Evolutionary conservation across 2,113 vertebrate genomes (phyloP), one percentile per base, ranked within the genome.

Genomic region (Oxyura jamaicensis): DNA sequence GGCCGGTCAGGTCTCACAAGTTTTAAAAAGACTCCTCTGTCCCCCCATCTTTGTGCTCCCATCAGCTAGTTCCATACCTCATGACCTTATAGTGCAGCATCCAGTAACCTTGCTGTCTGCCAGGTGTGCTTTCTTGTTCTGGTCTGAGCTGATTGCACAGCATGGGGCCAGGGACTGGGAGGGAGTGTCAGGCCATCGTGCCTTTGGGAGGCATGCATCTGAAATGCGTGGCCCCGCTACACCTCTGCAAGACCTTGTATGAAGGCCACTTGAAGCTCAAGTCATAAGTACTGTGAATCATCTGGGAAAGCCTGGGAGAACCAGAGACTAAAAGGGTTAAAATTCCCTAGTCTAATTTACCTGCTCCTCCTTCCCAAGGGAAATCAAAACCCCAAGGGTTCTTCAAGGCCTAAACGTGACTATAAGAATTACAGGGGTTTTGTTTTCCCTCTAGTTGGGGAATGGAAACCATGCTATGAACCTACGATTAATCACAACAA

Each of bases 401-500:
- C 67, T 90, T 85, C 55, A 83, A 92, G 82, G n/a, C 72, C 39
- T 93, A 79, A 65, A 90, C 87, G 68, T 80, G 85, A 91, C 77
- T 90, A 1, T 39, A 90, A 96, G 72, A 77, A 93, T 84, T 93
- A 89, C 3, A 0, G 77, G 29, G 39, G 9, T 21, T 83, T 92
- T 89, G 69, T 85, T 93, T 89, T 89, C 59, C 29, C 44, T 92
- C 71, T 67, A 83, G 55, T 83, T 82, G 74, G 83, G 18, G 63
- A 93, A 91, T 77, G 71, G 78, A 93, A 95, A 63, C 69, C 67
- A 85, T 77, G 58, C 55, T 73, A 77, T 50, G 74, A 94, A 96
- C 91, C 26, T 69, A 76, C 82, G 91, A 95, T 92, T 93, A 94
- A 96, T 96, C 91, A 89, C 83, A 94, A 87, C 93, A 91, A 96